Evolutionary conservation across 2,888 invertebrate genomes (phyloP).

Genomic region (Xylota sylvarum): DNA sequence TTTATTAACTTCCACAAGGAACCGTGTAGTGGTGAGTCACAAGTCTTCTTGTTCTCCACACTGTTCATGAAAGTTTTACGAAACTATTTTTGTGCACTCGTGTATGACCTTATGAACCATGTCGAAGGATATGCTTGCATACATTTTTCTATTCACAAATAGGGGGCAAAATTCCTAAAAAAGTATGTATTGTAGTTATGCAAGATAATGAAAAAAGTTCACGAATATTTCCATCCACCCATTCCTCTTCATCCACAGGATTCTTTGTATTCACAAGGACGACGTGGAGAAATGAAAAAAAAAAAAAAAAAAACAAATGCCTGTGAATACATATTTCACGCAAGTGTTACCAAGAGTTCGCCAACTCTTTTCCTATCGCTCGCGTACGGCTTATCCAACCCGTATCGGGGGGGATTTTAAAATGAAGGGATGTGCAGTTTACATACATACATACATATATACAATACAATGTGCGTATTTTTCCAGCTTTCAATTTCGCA

Average conservation of each 20-base stretch:
- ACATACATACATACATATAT: too few relatives aligned
- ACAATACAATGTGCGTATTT: slow-evolving; percentile 19
- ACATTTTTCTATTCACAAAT: neutral
- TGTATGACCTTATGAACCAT: neutral
- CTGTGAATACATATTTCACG: slow-evolving; percentile 39
- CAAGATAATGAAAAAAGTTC: slow-evolving; percentile 38
- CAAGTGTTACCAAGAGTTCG: slow-evolving; percentile 16
- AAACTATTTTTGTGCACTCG: neutral
- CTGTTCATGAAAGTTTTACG: neutral
- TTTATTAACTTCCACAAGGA: neutral
- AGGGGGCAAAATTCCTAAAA: neutral
- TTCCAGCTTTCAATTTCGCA: slow-evolving; percentile 55
- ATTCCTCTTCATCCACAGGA: neutral
- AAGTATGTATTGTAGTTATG: neutral
- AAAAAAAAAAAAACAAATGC: slow-evolving; percentile 12
- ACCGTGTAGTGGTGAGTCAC: neutral
- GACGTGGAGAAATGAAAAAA: neutral
- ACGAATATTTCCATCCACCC: slow-evolving; percentile 1
- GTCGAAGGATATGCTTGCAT: slow-evolving; percentile 2
- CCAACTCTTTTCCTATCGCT: slow-evolving; percentile 10
- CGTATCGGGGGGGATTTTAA: slow-evolving; percentile 47
- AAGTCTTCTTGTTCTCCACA: neutral
- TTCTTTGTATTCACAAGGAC: neutral
- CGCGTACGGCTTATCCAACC: slow-evolving; percentile 2
- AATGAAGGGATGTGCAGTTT: slow-evolving; percentile 42